Evolutionary conservation across 2,888 invertebrate species (phyloP), one percentile per base, ranked within the genome.

Genomic region (Drosophila testacea): DNA sequence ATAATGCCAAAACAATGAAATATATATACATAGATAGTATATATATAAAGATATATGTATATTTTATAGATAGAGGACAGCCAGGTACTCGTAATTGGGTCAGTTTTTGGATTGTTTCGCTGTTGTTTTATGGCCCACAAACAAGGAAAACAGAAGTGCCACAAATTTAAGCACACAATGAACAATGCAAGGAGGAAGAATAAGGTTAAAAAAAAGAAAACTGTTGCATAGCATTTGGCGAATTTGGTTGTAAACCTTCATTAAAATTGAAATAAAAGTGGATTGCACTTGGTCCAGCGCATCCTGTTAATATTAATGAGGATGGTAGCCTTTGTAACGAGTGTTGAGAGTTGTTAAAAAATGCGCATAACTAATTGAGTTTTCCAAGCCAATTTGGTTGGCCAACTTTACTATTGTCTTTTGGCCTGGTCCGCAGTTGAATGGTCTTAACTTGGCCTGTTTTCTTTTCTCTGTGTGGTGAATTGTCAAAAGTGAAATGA

Each of bases 81-180:
- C 30, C 55, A 56, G 55, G 55, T 56, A 34, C n/a, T 28, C 27
- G 75, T 80, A 88, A 86, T 77, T 83, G 81, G 83, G 83, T 88
- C 83, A 88, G 55, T 73, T 73, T 56, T 73, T 56, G 6, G 47
- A 54, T 56, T 62, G 54, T 44, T 59, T 55, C 51, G 28, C 47
- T 51, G 10, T 59, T 74, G 10, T 59, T 75, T 59, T 69, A 22
- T 27, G 7, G 44, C 68, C 16, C 16, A 16, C 16, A 16, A 67
- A 73, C 76, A 72, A 68, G 82, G 72, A 83, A 85, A 83, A 68
- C 78, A 88, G 81, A 80, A 83, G 81, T 78, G 86, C 56, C 81
- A 69, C 70, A 83, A 83, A 88, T 83, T 85, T 70, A 56, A 72
- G 51, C 62, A 30, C 0, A 54, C 54, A 38, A 61, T 61, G 46